Percentiles rank a stretch among this genome's conserved stretches.
These are phyloP conservation scores for Tichodroma muraria DNA, from an alignment of 2,113 vertebrate species.

Conservation along the genomic window DNA sequence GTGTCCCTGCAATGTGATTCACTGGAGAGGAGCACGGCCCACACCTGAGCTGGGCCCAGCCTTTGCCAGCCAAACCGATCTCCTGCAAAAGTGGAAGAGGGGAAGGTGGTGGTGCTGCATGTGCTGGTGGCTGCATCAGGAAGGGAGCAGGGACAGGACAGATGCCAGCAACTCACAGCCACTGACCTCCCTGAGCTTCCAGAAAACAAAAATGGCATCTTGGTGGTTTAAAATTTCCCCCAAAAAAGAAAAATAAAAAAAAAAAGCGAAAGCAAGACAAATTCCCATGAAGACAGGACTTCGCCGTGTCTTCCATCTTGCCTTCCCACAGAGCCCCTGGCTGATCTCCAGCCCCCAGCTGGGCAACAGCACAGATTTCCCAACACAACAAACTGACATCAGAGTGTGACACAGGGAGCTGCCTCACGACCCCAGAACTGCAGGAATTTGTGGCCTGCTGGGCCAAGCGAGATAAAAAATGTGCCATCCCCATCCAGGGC, in stretches of 20 bases:
- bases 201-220: neutral
- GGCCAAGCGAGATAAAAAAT: neutral
- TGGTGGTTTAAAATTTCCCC: neutral
- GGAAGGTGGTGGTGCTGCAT: fast-evolving
- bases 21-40: neutral
- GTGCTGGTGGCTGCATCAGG: neutral
- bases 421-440: neutral
- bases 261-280: neutral
- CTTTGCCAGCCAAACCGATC: neutral
- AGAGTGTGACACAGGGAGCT: neutral
- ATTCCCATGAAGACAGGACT: neutral
- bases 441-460: neutral
- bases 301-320: neutral
- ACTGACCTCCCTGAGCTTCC: neutral
- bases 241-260: neutral
- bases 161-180: neutral
- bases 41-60: neutral
- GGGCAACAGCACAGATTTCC: neutral
- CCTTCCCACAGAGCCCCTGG: neutral
- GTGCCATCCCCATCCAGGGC: neutral
- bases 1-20: fast-evolving
- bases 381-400: neutral
- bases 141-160: neutral
- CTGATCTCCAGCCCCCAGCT: neutral
- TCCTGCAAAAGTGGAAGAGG: fast-evolving